Base-by-base conservation (phyloP, 2,797 vertebrate genomes). In the Syndactyla subalaris region DNA sequence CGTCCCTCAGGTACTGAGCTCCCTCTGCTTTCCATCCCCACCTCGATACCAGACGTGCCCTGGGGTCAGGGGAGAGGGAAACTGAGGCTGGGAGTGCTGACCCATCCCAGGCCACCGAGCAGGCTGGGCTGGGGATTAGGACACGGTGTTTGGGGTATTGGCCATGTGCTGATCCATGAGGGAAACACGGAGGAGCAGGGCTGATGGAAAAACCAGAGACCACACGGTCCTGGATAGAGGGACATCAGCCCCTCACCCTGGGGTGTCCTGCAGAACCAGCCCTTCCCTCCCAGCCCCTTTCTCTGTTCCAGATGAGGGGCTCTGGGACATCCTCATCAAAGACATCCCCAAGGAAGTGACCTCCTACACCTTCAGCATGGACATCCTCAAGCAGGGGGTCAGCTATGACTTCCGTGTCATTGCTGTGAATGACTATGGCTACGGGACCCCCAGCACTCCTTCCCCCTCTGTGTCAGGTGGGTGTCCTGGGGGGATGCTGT, bases 321-420 rank as follows among this genome's bases (percentile, higher is more conserved):
- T 99, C 71, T 99, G 99, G 99, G 99, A 99, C 91, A 99, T 99
- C 95, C 98, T 99, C 84, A 99, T 99, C 97, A 99, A 99, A 76
- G 99, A 99, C 97, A 99, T 99, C 95, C 99, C 99, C 54, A 99
- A 99, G 95, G 99, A 99, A 93, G 99, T 99, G 92, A 99, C 99
- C 12, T 99, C 99, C 26, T 99, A 99, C 95, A 99, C 99, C 0
- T 99, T 99, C 97, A 99, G 98, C 98, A 99, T 98, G 98, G 99
- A 99, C 80, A 98, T 99, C 84, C 98, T 99, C 84, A 99, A 99
- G 97, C 99, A 99, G 43, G 99, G 99, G 1, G 98, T 99, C 96
- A 99, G 99, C 95, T 99, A 99, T 2, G 99, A 99, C 97, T 99
- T 99, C 97, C 98, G 99, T 12, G 99, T 99, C 71, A 99, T 99